A percentile compares a stretch with the other conserved stretches of the same genome.
Conservation (phyloP, 1,140 invertebrate species). For the Zophobas atratus region DNA sequence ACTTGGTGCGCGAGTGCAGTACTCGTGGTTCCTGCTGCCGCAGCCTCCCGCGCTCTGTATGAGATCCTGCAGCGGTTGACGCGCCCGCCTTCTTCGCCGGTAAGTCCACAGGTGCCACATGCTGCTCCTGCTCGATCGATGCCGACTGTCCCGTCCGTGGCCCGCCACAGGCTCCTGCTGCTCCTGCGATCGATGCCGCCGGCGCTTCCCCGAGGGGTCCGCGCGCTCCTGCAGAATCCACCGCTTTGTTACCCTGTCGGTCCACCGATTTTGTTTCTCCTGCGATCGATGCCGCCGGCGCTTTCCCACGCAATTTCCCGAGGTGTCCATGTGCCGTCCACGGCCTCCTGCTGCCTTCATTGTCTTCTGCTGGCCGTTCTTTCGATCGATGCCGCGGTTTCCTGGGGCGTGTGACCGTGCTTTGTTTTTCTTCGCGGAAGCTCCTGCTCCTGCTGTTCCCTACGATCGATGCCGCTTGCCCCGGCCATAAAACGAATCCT, state of each 20-base stretch:
- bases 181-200: slow-evolving; percentile 17
- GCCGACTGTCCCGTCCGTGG: slow-evolving; percentile 41
- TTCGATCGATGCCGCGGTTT: too few species aligned
- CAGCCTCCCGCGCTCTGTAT: slow-evolving; percentile 45
- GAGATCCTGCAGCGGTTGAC: slow-evolving; percentile 39
- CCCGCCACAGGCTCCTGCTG: slow-evolving; percentile 14
- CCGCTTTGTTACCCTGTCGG: too few species aligned
- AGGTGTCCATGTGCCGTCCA: too few species aligned
- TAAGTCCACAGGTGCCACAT: slow-evolving; percentile 46
- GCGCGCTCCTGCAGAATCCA: too few species aligned
- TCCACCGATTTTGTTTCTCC: not conserved
- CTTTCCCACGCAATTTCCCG: slow-evolving; percentile 8
- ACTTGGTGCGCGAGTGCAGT: slow-evolving; percentile 6
- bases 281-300: slow-evolving; percentile 26
- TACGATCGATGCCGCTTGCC: not conserved
- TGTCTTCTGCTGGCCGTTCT: too few species aligned
- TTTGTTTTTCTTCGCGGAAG: too few species aligned
- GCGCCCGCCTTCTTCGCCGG: slow-evolving; percentile 42
- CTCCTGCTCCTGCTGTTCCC: not conserved
- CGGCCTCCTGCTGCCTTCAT: too few species aligned
- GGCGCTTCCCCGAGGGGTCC: not conserved
- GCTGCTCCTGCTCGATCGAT: slow-evolving; percentile 44
- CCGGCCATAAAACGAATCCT: slow-evolving; percentile 32
- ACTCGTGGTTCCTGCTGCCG: slow-evolving; percentile 8
- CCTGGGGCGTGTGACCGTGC: too few species aligned